Percentiles rank a stretch among this genome's conserved stretches.
Evolutionary conservation across 1,140 invertebrate genomes (phyloP).

Genomic region (Drosophila littoralis): DNA sequence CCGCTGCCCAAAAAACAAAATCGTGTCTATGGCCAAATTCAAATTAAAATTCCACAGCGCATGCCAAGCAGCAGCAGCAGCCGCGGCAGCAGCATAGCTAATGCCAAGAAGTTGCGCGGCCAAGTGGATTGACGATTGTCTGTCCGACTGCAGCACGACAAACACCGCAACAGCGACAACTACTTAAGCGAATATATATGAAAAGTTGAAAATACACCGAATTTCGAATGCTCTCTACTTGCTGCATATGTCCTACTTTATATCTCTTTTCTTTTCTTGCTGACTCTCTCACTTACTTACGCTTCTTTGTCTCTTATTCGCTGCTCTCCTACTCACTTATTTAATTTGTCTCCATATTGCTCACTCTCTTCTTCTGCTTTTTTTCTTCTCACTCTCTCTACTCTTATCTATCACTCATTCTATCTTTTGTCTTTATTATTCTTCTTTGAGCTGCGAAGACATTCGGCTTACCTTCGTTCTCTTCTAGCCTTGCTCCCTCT

Average conservation of each 20-base stretch:
- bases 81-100: slow-evolving; percentile 61
- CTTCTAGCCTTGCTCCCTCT: background rate
- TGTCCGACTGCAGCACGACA: slow-evolving; percentile 17
- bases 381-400: too few relatives aligned
- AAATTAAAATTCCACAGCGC: slow-evolving; percentile 82
- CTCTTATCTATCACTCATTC: too few relatives aligned
- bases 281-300: too few relatives aligned
- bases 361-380: background rate
- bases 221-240: slow-evolving; percentile 5
- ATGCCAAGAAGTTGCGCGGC: slow-evolving; percentile 75
- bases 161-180: background rate
- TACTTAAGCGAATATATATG: background rate
- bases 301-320: too few relatives aligned
- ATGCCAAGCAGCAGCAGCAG: slow-evolving; percentile 57
- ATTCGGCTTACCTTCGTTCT: background rate
- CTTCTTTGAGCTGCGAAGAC: background rate
- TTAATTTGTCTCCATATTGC: too few relatives aligned
- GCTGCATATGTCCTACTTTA: too few relatives aligned
- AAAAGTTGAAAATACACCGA: background rate
- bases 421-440: too few relatives aligned
- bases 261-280: background rate
- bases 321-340: too few relatives aligned
- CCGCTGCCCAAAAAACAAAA: slow-evolving; percentile 67
- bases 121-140: slow-evolving; percentile 48
- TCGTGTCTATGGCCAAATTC: slow-evolving; percentile 81